These are phyloP conservation scores for Melanogrammus aeglefinus DNA, from an alignment of 2,797 vertebrate genomes.

Conservation along the genomic window DNA sequence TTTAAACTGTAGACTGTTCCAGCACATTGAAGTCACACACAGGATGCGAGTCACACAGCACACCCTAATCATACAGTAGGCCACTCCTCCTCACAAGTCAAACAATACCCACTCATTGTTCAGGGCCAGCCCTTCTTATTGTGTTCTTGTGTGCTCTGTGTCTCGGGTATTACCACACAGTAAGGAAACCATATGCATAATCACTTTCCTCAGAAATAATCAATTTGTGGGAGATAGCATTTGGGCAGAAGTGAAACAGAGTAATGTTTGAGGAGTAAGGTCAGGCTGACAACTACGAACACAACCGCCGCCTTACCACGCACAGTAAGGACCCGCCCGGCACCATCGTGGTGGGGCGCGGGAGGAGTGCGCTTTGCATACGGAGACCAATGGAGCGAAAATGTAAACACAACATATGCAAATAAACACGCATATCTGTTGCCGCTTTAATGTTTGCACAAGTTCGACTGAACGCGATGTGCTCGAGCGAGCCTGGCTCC, in stretches of 20 bases:
- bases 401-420: background rate
- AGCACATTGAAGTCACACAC: conserved; percentile 34
- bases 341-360: background rate
- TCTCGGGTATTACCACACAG: conserved; percentile 11
- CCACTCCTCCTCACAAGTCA: conserved; percentile 32
- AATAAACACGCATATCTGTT: background rate
- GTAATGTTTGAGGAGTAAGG: background rate
- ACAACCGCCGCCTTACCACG: background rate
- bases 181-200: background rate
- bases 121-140: conserved; percentile 7
- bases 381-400: background rate
- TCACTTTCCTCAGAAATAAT: background rate
- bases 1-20: conserved; percentile 16
- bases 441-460: conserved; percentile 7
- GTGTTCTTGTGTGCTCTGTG: conserved; percentile 9
- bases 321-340: background rate
- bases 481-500: conserved; percentile 13
- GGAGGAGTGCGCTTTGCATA: background rate
- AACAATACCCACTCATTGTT: conserved; percentile 50
- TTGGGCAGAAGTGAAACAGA: background rate
- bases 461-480: background rate
- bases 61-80: conserved; percentile 34
- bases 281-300: background rate
- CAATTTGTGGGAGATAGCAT: background rate
- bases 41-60: conserved; percentile 47